Base-by-base conservation (phyloP, 2,888 invertebrate species). In the Diarsia dahlii region DNA sequence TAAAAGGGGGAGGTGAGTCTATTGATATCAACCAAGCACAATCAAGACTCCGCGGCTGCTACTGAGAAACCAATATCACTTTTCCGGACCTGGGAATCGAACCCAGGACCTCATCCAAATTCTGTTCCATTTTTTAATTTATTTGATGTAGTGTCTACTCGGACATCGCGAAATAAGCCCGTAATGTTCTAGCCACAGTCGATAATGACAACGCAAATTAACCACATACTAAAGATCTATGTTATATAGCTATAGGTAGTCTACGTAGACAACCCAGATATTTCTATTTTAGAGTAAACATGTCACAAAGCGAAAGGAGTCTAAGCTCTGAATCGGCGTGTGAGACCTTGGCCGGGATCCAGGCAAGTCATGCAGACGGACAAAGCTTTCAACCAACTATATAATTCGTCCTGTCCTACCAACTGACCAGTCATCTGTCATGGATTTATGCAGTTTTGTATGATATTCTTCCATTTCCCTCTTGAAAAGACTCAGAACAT, bases 271-370 rank as follows among this genome's bases (percentile, higher is more conserved):
- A 1, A 65, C 46, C 18, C 34, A 74, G 15, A 80, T 84, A 80
- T 85, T 82, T 82, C 65, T 79, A 84, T 80, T 88, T 80, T 71
- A 76, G 74, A 73, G 67, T 73, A 75, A 79, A 78, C 76, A 63
- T 78, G 60, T 74, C 75, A 92, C 91, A 93, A 94, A 94, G 94
- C 91, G 95, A 95, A 95, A 93, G 95, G 95, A 87, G 75, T 90
- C 87, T 85, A 82, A 88, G 84, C 84, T 82, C 88, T 89, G 82
- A 89, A 90, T 86, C 83, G 86, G 87, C 87, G 74, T 60, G 83
- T 87, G 82, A 90, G 90, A 90, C 95, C 95, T 95, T 95, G 95
- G 94, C 95, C 95, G 91, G 91, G 82, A 94, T 95, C 92, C 93
- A 94, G 92, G 87, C 82, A 86, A 86, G 88, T 90, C 89, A 89